Evolutionary conservation across 2,797 vertebrate genomes (phyloP), one percentile per base, ranked within the genome.

Genomic region (Poecilia wingei): DNA sequence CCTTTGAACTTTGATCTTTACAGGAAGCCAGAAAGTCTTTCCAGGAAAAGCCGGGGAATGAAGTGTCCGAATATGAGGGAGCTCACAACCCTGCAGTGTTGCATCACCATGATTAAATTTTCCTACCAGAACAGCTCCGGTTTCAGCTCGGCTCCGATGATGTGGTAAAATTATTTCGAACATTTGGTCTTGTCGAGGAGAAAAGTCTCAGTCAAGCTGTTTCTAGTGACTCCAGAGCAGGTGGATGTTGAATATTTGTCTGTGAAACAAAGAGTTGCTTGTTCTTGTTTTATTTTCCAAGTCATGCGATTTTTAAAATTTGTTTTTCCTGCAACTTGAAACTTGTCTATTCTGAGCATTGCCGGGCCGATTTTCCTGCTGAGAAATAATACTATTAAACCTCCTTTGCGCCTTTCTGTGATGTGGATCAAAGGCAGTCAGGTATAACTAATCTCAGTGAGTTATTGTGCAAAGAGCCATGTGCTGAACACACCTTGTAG

Each of bases 291-390:
- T 86, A 71, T 90, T 86, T 82, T 72, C 77, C 70, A 72, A 72
- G 79, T 92, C 89, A 89, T 84, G 84, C 84, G 92, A 53, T 9
- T 22, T 87, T 89, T 93, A 31, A 31, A 31, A 6, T 41, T 41
- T 87, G 88, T 92, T 92, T 83, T 72, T 80, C 79, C 82, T 87
- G 91, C 77, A 95, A 95, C 85, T 84, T 75, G 89, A 95, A 45
- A 77, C 92, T 75, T 69, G 81, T 94, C 93, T 95, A 96, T 95
- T 95, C 86, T 90, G 79, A 93, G 92, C 84, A 55, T 86, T 90
- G 91, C 87, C 82, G 82, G 82, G 82, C 79, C 80, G 79, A 88
- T 90, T 77, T 86, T 86, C 75, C 82, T 89, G 88, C 86, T 83
- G 57, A 79, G 73, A 79, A 77, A 86, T 86, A 81, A 88, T 72